These are phyloP conservation scores for Enteromius treurensis DNA, from an alignment of 2,797 vertebrate genomes.

Conservation along the genomic window DNA sequence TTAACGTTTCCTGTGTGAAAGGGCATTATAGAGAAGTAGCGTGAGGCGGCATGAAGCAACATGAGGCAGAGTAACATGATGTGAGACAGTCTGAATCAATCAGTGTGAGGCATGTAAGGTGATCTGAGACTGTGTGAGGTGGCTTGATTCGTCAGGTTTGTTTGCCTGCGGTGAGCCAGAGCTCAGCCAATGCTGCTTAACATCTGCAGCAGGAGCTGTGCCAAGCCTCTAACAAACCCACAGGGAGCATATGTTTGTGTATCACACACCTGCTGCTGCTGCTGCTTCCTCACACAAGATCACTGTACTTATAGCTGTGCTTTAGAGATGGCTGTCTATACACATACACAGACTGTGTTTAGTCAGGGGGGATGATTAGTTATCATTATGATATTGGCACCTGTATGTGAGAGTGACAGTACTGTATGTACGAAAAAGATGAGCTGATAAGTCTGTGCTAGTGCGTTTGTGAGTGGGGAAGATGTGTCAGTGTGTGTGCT, in stretches of 20 bases:
- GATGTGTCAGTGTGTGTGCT: neutral
- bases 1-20: too few species aligned
- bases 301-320: slow-evolving; percentile 26
- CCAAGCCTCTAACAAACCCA: slow-evolving; percentile 42
- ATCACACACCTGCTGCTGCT: slow-evolving; percentile 28
- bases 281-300: slow-evolving; percentile 4
- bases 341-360: neutral
- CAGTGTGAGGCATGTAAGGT: slow-evolving; percentile 4
- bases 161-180: slow-evolving; percentile 15
- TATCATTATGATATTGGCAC: neutral
- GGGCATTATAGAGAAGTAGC: neutral
- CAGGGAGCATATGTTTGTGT: slow-evolving; percentile 37
- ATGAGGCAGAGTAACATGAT: neutral
- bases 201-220: slow-evolving; percentile 42
- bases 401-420: neutral
- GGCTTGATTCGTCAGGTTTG: slow-evolving; percentile 31
- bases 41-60: neutral
- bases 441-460: neutral
- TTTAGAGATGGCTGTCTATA: slow-evolving; percentile 13
- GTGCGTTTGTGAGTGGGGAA: neutral
- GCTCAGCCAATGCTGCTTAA: slow-evolving; percentile 40
- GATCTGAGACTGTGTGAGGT: slow-evolving; percentile 32
- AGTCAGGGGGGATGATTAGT: slow-evolving; percentile 15
- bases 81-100: slow-evolving; percentile 9
- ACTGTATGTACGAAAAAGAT: neutral